Evolutionary conservation across 2,797 vertebrate species (phyloP).

Genomic region (Dendrocincla fuliginosa): DNA sequence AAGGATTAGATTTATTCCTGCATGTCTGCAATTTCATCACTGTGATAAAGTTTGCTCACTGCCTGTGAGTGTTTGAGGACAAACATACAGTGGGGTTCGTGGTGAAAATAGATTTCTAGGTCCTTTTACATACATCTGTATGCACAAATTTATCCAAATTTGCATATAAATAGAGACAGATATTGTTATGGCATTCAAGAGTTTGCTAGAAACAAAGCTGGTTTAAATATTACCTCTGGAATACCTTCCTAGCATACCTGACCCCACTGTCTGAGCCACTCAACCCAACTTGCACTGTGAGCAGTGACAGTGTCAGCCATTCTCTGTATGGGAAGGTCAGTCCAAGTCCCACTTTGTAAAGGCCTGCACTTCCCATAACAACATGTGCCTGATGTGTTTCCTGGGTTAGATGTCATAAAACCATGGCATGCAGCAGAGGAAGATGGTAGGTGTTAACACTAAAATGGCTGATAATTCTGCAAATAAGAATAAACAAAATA

Average conservation of each 20-base stretch:
- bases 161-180: background rate
- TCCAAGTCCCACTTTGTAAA: background rate
- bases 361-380: background rate
- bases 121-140: background rate
- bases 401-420: background rate
- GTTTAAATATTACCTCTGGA: background rate
- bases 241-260: background rate
- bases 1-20: background rate
- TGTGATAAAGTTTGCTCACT: background rate
- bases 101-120: background rate
- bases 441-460: background rate
- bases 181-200: fast-evolving
- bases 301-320: background rate
- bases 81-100: background rate
- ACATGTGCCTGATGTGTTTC: fast-evolving
- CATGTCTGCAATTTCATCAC: background rate
- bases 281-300: background rate
- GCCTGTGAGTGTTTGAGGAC: background rate
- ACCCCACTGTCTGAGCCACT: fast-evolving
- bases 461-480: background rate
- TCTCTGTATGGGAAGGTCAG: background rate
- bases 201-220: background rate
- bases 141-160: background rate
- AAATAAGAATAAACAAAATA: background rate
- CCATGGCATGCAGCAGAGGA: fast-evolving